Evolutionary conservation across 2,888 invertebrate genomes (phyloP), one percentile per base, ranked within the genome.

Genomic region (Ramazzottius varieornatus): DNA sequence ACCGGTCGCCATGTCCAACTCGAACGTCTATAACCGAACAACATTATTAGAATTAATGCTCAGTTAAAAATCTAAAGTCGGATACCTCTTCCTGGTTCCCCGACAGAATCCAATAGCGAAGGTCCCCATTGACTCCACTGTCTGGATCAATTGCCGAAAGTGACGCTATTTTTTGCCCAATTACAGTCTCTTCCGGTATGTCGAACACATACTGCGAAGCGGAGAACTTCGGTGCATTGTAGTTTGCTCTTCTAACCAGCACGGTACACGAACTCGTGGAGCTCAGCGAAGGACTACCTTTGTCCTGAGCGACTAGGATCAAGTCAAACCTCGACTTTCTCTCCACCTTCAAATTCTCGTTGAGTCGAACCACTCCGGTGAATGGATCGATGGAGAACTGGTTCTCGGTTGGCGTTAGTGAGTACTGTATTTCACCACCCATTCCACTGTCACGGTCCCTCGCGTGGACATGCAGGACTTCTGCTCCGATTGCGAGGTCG

Each of bases 131-230:
- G 68, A 75, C 20, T 20, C 8, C 74, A 1, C n/a, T 68, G 66
- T 76, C 75, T 1, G 76, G 91, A 87, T 70, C 74, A 13, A n/a
- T 88, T 20, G 89, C 89, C 1, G 87, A 88, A 32, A 89, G 87
- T 84, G 86, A 40, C 46, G 91, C 76, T 0, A 93, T 86, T 74
- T 86, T 88, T 54, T 87, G 86, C 2, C 92, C 93, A 70, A 91
- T 87, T 69, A 86, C 86, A n/a, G 89, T 87, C 76, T 92, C 89
- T 78, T 93, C 93, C 0, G 88, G 86, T 33, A 91, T 85, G 1
- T 86, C 85, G 0, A 90, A 87, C 68, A 87, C 87, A 74, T 90
- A 91, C 73, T 88, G 88, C 72, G 86, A 84, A 2, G 72, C 73
- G 74, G 88, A 86, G 74, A 90, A 90, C 1, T 86, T 82, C 0